Evolutionary conservation across 2,797 vertebrate species (phyloP), one percentile per base, ranked within the genome.

Genomic region (Pogonophryne albipinna): DNA sequence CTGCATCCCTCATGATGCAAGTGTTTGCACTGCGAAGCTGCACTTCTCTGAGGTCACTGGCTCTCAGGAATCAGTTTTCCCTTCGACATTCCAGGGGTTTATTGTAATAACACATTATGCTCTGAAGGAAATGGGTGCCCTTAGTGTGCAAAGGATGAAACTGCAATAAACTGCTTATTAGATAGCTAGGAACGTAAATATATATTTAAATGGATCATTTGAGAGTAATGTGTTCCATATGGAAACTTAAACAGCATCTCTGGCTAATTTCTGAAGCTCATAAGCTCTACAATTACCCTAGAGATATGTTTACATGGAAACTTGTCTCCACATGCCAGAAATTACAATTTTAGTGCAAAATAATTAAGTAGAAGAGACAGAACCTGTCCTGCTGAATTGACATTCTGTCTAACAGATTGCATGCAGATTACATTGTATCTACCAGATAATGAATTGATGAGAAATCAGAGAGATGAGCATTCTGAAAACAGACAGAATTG

Each of bases 281-380:
- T 38, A 58, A 74, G 64, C 3, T 10, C 31, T 34, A 69, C 10
- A 76, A 80, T 87, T 80, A 76, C 72, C 69, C 42, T 67, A 56
- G 68, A 61, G 51, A 60, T 53, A 57, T 56, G 14, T 66, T 85
- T 66, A 82, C 73, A 76, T 61, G 23, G 65, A 73, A 19, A 59
- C 65, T 15, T 80, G 50, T 73, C 55, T 56, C 71, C 66, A 56
- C 61, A 66, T 78, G 81, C 41, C 65, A 74, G 51, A 82, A 75
- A 80, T 78, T 44, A 71, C 64, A 79, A 76, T 74, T 10, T 74
- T 42, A 41, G 57, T 76, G 66, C 75, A 66, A 86, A 87, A 58
- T 71, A 74, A 85, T 84, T 80, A 75, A 85, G 75, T 60, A 58
- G 51, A n/a, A 41, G 52, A 72, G 42, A 71, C 70, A 68, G 63